Evolutionary conservation across 2,113 vertebrate species (phyloP).

Genomic region (Ivindomyrus marchei): DNA sequence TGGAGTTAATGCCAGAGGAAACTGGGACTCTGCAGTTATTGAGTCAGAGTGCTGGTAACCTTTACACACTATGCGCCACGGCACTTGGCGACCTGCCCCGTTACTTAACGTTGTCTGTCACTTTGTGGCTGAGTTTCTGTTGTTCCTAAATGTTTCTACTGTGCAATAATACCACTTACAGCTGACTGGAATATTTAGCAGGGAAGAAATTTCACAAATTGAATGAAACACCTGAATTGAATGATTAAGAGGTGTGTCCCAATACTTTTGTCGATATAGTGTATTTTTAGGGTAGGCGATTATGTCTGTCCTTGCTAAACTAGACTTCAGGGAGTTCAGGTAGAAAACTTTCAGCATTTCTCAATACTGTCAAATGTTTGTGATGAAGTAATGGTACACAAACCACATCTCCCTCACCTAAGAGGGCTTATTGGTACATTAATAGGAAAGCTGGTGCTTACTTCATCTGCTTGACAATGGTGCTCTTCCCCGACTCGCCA

Average conservation of each 20-base stretch:
- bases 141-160: no score
- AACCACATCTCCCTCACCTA: not conserved
- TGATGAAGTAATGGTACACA: not conserved
- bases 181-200: no score
- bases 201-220: not conserved
- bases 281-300: not conserved
- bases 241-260: not conserved
- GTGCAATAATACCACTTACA: no score
- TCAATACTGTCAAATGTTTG: not conserved
- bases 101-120: no score
- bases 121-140: no score
- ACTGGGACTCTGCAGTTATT: not conserved
- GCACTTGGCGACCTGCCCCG: no score
- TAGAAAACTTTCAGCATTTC: not conserved
- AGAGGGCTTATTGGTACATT: not conserved
- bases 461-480: conserved; percentile 99
- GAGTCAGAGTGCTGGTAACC: not conserved
- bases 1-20: not conserved
- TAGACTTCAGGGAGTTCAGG: not conserved
- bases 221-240: not conserved
- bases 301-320: not conserved
- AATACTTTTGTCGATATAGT: not conserved
- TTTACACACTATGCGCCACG: no score
- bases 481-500: conserved; percentile 96
- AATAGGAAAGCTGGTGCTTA: conserved; percentile 57